Evolutionary conservation across 1,140 invertebrate species (phyloP).

Genomic region (Meteorus sp.): DNA sequence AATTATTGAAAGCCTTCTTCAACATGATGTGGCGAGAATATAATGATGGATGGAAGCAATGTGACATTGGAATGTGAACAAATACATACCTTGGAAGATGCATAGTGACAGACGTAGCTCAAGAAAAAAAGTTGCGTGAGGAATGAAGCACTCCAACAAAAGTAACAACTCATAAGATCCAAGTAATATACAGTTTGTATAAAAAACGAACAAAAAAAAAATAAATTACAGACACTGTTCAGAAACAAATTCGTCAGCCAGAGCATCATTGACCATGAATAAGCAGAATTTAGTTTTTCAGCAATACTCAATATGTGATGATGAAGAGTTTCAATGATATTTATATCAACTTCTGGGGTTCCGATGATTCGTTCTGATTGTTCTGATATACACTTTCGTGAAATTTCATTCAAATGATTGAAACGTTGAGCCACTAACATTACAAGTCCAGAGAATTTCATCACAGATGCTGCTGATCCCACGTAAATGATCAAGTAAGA

Average conservation of each 20-base stretch:
- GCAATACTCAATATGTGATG: conserved; percentile 40
- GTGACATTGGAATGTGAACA: not conserved
- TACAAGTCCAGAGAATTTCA: conserved; percentile 42
- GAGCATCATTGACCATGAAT: conserved; percentile 42
- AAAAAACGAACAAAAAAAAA: too few species aligned
- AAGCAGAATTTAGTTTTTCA: conserved; percentile 36
- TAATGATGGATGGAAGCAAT: too few species aligned
- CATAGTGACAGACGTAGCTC: conserved; percentile 40
- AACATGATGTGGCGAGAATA: too few species aligned
- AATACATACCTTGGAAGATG: conserved; percentile 37
- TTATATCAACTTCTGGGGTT: not conserved
- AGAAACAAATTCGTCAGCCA: conserved; percentile 44
- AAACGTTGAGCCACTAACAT: conserved; percentile 46
- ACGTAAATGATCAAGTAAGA: conserved; percentile 45
- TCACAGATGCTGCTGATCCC: conserved; percentile 31
- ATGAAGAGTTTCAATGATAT: conserved; percentile 40
- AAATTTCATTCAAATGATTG: conserved; percentile 39
- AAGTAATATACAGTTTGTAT: too few species aligned
- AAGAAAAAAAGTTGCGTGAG: conserved; percentile 46
- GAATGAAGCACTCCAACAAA: too few species aligned
- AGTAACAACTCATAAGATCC: conserved; percentile 35
- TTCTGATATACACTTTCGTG: conserved; percentile 25
- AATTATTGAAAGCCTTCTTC: too few species aligned
- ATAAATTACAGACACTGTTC: conserved; percentile 43
- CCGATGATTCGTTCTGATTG: conserved; percentile 15